Percentiles rank a stretch among this genome's conserved stretches.
Conservation (phyloP, 2,113 vertebrate species). For the Steatornis caripensis region DNA sequence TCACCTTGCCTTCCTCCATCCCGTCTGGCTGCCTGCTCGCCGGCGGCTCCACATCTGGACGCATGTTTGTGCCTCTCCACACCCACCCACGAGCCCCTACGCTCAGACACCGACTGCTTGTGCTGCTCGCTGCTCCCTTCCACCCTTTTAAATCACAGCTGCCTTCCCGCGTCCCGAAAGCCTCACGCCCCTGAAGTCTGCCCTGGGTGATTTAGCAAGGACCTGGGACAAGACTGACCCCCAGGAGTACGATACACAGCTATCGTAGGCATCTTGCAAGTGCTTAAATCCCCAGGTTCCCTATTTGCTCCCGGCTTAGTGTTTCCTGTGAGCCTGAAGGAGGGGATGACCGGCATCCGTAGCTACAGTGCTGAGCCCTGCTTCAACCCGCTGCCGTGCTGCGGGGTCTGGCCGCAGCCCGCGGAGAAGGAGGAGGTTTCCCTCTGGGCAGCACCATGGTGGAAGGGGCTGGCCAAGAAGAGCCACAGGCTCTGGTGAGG, state of each 20-base stretch:
- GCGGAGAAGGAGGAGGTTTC: neutral
- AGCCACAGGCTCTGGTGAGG: neutral
- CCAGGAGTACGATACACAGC: rapidly evolving
- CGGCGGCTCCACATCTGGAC: neutral
- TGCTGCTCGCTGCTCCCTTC: neutral
- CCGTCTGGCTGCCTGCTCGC: neutral
- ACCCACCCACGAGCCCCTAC: neutral
- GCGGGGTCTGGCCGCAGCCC: neutral
- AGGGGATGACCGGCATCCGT: rapidly evolving
- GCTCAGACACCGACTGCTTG: rapidly evolving
- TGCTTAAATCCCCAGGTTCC: neutral
- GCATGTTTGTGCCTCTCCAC: neutral
- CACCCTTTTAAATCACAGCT: neutral
- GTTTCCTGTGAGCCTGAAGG: neutral
- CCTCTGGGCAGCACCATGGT: neutral
- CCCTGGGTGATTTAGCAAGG: neutral
- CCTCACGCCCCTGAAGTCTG: neutral
- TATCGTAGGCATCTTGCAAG: neutral
- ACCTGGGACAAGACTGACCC: rapidly evolving
- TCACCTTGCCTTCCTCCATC: neutral
- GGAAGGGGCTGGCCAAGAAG: neutral
- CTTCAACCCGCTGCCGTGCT: rapidly evolving
- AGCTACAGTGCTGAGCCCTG: neutral
- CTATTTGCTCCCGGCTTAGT: neutral
- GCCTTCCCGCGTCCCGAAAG: rapidly evolving